phyloP scores from a whole-genome alignment of 1,140 invertebrate species.

The Microplitis mediator region DNA sequence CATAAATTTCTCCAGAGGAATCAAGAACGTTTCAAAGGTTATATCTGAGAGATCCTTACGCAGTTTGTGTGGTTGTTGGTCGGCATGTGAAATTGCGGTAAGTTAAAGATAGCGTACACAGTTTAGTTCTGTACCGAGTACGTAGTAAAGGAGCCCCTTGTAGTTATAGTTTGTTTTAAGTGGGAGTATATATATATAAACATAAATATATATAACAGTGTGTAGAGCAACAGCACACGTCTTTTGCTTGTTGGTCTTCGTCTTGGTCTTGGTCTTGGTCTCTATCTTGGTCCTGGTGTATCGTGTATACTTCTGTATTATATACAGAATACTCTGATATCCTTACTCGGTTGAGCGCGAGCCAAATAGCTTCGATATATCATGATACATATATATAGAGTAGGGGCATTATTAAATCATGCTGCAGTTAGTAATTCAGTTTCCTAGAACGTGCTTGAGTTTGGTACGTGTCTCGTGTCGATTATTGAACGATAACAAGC shows the following conservation, averaged over 20 bases:
- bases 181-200: too few relatives aligned
- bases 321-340: too few relatives aligned
- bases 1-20: constrained; percentile 8
- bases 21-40: background rate
- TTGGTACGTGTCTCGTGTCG: constrained; percentile 50
- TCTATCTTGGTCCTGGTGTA: too few relatives aligned
- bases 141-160: too few relatives aligned
- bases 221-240: too few relatives aligned
- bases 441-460: constrained; percentile 45
- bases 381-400: constrained; percentile 26
- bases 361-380: constrained; percentile 51
- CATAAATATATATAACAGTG: too few relatives aligned
- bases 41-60: background rate
- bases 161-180: too few relatives aligned
- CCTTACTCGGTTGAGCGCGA: constrained; percentile 30
- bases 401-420: constrained; percentile 52
- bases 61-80: background rate
- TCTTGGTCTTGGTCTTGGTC: too few relatives aligned
- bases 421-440: constrained; percentile 53
- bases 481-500: constrained; percentile 48
- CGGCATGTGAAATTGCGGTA: background rate
- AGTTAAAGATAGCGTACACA: too few relatives aligned
- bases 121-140: too few relatives aligned
- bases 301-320: too few relatives aligned
- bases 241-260: too few relatives aligned